phyloP scores from a whole-genome alignment of 2,113 vertebrate species.

The Aix galericulata region DNA sequence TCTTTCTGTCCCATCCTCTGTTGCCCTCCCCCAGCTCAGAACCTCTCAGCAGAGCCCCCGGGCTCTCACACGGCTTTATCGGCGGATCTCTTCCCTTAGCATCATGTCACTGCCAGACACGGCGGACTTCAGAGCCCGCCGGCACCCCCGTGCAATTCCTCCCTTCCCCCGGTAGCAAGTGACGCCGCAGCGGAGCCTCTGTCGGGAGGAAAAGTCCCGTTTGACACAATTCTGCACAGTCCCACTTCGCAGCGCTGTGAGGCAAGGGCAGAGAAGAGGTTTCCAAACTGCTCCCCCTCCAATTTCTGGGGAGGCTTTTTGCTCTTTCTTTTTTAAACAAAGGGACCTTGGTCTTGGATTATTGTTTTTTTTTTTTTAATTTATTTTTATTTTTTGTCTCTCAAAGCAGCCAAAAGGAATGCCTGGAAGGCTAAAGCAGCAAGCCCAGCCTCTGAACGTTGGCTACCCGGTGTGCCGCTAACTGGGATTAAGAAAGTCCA shows the following conservation, averaged over 20 bases:
- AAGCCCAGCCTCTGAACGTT: background rate
- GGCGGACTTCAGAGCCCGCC: background rate
- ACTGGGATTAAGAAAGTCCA: conserved; percentile 29
- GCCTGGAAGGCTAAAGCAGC: background rate
- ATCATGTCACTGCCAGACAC: conserved; percentile 22
- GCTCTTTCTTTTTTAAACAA: background rate
- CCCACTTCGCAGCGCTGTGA: background rate
- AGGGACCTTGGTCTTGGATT: background rate
- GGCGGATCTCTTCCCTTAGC: conserved; percentile 23
- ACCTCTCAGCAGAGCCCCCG: background rate
- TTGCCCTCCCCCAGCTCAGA: conserved; percentile 10
- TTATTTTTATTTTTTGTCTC: background rate
- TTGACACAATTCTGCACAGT: background rate
- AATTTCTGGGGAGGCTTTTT: background rate
- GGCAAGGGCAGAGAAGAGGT: background rate
- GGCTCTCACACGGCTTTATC: conserved; percentile 25
- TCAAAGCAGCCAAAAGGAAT: background rate
- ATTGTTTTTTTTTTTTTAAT: background rate
- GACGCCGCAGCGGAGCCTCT: conserved; percentile 12
- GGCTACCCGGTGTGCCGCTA: background rate
- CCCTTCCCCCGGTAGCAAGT: background rate
- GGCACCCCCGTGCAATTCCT: background rate
- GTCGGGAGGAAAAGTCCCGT: background rate
- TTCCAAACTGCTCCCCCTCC: background rate
- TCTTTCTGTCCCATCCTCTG: background rate